A percentile compares a stretch with the other conserved stretches of the same genome.
These are phyloP conservation scores for Charadrius vociferus DNA, from an alignment of 2,113 vertebrate species.

Conservation along the genomic window DNA sequence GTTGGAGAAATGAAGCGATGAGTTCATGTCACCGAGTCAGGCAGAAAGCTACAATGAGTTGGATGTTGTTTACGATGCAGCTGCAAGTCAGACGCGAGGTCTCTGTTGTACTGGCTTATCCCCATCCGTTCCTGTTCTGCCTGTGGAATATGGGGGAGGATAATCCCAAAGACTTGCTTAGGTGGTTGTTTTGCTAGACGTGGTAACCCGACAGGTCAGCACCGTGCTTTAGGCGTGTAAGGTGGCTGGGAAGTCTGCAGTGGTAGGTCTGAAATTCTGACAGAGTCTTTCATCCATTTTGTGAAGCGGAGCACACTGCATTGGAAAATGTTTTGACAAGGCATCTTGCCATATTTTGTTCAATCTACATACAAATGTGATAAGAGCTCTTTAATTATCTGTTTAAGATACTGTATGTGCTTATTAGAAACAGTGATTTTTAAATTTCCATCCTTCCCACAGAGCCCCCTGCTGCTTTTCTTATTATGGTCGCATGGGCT, in stretches of 20 bases:
- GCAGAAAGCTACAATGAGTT: neutral
- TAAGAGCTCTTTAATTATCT: constrained; percentile 77
- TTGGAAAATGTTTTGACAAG: constrained; percentile 74
- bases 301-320: neutral
- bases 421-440: constrained; percentile 75
- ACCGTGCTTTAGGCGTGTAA: neutral
- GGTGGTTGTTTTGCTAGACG: neutral
- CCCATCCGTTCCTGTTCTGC: neutral
- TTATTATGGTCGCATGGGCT: constrained; percentile 70
- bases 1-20: neutral
- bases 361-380: constrained; percentile 74
- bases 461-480: constrained; percentile 72
- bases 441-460: constrained; percentile 68
- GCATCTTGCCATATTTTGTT: constrained; percentile 73
- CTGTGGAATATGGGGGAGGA: neutral
- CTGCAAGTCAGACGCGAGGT: accelerated
- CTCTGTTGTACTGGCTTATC: neutral
- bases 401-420: constrained; percentile 74
- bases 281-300: neutral
- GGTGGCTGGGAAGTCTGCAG: neutral
- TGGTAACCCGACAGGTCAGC: neutral
- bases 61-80: neutral
- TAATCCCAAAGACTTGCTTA: neutral
- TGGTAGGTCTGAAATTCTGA: neutral
- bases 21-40: neutral